Evolutionary conservation across 2,113 vertebrate genomes (phyloP), one percentile per base, ranked within the genome.

Genomic region (Anguilla rostrata): DNA sequence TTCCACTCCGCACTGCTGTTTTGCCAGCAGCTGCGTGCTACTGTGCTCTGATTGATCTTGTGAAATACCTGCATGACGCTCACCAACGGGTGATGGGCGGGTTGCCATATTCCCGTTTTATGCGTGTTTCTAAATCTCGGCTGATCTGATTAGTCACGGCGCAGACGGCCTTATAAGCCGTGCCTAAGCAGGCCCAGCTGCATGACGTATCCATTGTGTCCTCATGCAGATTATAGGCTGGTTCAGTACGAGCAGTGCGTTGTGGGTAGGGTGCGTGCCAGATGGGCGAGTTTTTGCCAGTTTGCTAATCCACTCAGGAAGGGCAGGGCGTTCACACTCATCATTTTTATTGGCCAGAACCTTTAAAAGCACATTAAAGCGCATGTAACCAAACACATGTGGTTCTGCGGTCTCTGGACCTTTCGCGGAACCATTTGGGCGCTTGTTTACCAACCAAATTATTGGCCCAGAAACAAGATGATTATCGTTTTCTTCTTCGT

Each of bases 331-430:
- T 71, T 78, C 49, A 57, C 82, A 40, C 20, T 66, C 86, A 20
- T 39, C 63, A 79, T 71, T 83, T 86, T 81, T 86, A 81, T 41
- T 86, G 79, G 60, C 85, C 80, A 63, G 34, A 41, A 78, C n/a
- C n/a, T 75, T 66, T 43, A 82, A 82, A 81, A 86, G 43, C 82
- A 86, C 79, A 86, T 41, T 20, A 63, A n/a, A 53, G 84, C 22
- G 14, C 85, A 75, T 80, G 40, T 11, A 86, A 86, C 80, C 46
- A 82, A 6, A 60, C 79, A 41, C 79, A 41, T 43, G 41, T 81
- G 79, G 39, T 4, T 43, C 71, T 15, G 29, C 39, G 43, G 34
- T 81, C 40, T 40, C 78, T 11, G 39, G 78, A 34, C 53, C 66
- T 22, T 81, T 4, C 40, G 29, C 43, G 78, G 63, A n/a, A 39